Conservation (phyloP, 1,140 invertebrate species). For the Drosophila ohnishii region DNA sequence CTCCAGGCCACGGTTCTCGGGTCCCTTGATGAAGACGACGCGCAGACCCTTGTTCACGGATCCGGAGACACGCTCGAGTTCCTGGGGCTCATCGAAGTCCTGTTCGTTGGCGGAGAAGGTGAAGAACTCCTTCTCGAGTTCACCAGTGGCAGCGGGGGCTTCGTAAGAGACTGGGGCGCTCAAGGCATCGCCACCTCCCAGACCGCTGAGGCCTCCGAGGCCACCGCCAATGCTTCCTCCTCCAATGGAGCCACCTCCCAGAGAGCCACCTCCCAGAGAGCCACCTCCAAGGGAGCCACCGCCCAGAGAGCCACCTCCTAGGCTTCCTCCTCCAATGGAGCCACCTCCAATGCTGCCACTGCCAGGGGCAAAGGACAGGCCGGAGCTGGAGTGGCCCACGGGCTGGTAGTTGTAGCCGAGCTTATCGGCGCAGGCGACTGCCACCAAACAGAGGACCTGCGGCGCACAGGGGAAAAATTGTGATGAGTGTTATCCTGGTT, state of each 20-base stretch:
- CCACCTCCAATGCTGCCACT: slow-evolving; percentile 31
- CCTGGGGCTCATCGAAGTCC: slow-evolving; percentile 55
- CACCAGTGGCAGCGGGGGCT: slow-evolving; percentile 45
- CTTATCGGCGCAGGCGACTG: slow-evolving; percentile 74
- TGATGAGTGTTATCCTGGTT: slow-evolving; percentile 15
- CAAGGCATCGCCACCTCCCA: slow-evolving; percentile 43
- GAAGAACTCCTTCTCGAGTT: slow-evolving; percentile 68
- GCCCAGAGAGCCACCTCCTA: slow-evolving; percentile 17
- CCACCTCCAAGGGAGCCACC: slow-evolving; percentile 33
- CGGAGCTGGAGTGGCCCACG: slow-evolving; percentile 58
- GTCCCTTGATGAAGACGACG: slow-evolving; percentile 70
- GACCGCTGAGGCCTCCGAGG: slow-evolving; percentile 33
- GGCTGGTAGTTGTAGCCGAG: slow-evolving; percentile 79
- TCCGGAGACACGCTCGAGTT: slow-evolving; percentile 26
- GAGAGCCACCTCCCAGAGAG: slow-evolving; percentile 15
- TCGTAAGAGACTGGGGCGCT: slow-evolving; percentile 37
- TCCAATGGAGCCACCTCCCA: slow-evolving; percentile 21
- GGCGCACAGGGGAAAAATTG: too few species aligned
- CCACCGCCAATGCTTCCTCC: slow-evolving; percentile 26
- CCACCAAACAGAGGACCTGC: slow-evolving; percentile 70
- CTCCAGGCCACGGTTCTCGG: too few species aligned
- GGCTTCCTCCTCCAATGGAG: slow-evolving; percentile 22
- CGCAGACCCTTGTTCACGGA: slow-evolving; percentile 59
- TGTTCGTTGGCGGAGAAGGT: slow-evolving; percentile 52
- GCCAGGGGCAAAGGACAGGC: slow-evolving; percentile 67